These are phyloP conservation scores for Paragorgia papillata DNA, from an alignment of 92 coral and sea anemone species.

Conservation along the genomic window DNA sequence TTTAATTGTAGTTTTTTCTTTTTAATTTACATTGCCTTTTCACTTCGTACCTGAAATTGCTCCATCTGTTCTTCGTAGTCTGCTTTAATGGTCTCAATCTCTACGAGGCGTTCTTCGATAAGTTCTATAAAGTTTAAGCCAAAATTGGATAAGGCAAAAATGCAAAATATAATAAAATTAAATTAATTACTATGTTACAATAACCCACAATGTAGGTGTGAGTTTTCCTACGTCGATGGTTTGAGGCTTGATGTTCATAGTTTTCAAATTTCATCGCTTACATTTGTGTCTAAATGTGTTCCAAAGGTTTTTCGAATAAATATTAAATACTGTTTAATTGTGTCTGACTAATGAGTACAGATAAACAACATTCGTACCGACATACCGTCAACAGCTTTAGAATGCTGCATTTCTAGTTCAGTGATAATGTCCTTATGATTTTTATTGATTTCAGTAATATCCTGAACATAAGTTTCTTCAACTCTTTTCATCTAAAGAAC, in stretches of 20 bases:
- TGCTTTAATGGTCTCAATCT: conserved; percentile 88
- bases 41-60: conserved; percentile 72
- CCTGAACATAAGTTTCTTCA: conserved; percentile 69
- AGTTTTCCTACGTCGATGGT: too few relatives aligned
- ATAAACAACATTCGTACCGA: too few relatives aligned
- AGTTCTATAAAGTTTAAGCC: conserved; percentile 70
- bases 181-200: background rate
- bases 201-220: background rate
- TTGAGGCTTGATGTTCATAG: too few relatives aligned
- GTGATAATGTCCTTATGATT: conserved; percentile 75
- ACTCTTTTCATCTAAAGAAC: conserved; percentile 60
- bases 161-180: background rate
- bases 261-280: too few relatives aligned
- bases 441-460: conserved; percentile 65
- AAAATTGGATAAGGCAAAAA: background rate
- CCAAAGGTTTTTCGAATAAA: too few relatives aligned
- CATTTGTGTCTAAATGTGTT: too few relatives aligned
- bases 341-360: too few relatives aligned
- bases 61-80: conserved; percentile 72
- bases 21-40: too few relatives aligned
- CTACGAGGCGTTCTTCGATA: conserved; percentile 94
- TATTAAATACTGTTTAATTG: too few relatives aligned
- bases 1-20: too few relatives aligned
- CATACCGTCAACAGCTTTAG: conserved; percentile 83
- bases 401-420: conserved; percentile 82